Conservation (phyloP, 2,888 invertebrate species). For the Tetramorium bicarinatum region DNA sequence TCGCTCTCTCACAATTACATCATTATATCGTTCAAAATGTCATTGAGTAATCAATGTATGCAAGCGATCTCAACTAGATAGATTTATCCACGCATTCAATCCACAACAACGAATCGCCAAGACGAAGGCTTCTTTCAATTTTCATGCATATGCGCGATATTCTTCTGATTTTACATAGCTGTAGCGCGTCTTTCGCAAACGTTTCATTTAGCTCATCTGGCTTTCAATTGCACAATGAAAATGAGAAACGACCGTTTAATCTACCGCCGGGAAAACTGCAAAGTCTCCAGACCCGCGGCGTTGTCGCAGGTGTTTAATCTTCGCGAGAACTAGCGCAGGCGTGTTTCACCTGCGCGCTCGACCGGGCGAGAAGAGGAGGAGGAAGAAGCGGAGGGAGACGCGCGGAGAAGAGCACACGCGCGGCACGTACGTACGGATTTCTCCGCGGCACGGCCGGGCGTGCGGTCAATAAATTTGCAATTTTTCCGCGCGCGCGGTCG, state of each 20-base stretch:
- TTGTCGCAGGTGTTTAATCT: slow-evolving; percentile 77
- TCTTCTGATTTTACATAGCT: not conserved
- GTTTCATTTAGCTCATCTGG: not conserved
- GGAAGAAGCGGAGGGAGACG: not conserved
- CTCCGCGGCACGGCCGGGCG: slow-evolving; percentile 37
- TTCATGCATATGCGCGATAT: not conserved
- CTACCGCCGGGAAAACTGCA: not conserved
- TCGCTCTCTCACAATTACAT: slow-evolving; percentile 23
- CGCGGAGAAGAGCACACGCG: slow-evolving; percentile 61
- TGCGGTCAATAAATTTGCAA: slow-evolving; percentile 75
- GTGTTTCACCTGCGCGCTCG: slow-evolving; percentile 69
- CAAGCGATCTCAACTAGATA: not conserved
- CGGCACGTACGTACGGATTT: slow-evolving; percentile 58
- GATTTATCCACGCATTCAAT: not conserved
- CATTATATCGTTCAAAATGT: slow-evolving; percentile 6
- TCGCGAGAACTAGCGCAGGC: slow-evolving; percentile 69
- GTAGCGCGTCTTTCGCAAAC: not conserved
- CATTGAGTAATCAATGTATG: slow-evolving; percentile 4
- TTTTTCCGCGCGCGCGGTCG: slow-evolving; percentile 69
- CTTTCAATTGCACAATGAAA: slow-evolving; percentile 5
- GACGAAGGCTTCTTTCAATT: not conserved
- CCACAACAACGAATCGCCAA: not conserved
- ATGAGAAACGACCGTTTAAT: not conserved
- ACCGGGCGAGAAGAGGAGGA: not conserved
- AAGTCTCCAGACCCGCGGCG: slow-evolving; percentile 25